phyloP scores from a whole-genome alignment of 2,113 vertebrate species.

The Urocynchramus pylzowi region DNA sequence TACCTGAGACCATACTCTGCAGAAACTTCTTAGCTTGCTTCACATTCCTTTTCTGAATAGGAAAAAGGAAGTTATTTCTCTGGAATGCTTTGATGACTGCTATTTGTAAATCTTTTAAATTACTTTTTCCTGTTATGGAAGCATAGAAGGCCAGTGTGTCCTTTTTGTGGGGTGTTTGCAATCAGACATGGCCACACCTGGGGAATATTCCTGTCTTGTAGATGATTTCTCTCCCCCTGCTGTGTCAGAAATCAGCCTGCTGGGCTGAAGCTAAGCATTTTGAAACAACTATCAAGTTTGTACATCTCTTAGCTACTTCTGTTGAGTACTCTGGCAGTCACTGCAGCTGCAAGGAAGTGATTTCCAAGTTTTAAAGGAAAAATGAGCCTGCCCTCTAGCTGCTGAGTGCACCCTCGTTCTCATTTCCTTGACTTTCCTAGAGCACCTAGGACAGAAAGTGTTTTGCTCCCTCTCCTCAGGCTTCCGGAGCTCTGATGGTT shows the following conservation, averaged over 20 bases:
- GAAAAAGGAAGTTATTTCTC: background rate
- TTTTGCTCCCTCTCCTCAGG: background rate
- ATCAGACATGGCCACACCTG: background rate
- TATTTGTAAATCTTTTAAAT: background rate
- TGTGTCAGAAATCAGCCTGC: background rate
- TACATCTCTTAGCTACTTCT: background rate
- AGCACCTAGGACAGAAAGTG: background rate
- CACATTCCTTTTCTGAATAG: background rate
- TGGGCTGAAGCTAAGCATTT: background rate
- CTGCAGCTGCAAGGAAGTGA: background rate
- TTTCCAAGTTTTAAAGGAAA: background rate
- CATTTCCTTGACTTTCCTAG: background rate
- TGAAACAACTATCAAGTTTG: background rate
- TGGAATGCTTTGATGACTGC: background rate
- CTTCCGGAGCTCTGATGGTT: background rate
- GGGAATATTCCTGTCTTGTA: background rate
- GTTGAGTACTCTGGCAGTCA: background rate
- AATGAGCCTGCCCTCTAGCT: conserved; percentile 58
- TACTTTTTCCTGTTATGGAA: background rate
- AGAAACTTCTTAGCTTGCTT: background rate
- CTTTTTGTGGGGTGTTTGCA: background rate
- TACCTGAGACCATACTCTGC: background rate
- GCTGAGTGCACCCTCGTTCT: background rate
- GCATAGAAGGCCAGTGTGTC: background rate
- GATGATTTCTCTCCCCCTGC: background rate